A percentile compares a stretch with the other conserved stretches of the same genome.
These are phyloP conservation scores for Myiotriccus ornatus DNA, from an alignment of 2,797 vertebrate species.

Conservation along the genomic window DNA sequence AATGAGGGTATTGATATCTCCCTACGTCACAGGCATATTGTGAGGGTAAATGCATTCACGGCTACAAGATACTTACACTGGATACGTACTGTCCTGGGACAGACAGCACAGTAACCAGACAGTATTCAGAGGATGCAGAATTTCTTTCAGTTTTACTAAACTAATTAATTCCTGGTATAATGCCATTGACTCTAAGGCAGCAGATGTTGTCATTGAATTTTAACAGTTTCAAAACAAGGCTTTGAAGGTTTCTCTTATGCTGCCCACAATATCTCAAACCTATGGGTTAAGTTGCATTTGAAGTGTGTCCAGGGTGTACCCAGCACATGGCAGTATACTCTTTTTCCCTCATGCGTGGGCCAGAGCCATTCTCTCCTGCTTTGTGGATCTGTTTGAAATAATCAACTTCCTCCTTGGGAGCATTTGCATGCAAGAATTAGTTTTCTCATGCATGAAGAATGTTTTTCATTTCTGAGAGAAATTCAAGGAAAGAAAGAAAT, in stretches of 20 bases:
- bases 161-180: neutral
- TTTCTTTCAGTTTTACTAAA: neutral
- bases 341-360: neutral
- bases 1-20: neutral
- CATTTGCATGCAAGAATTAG: slow-evolving; percentile 43
- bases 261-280: neutral
- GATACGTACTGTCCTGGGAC: neutral
- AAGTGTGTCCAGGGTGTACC: neutral
- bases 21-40: neutral
- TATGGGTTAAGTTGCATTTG: neutral
- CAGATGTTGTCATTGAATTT: neutral
- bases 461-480: slow-evolving; percentile 31
- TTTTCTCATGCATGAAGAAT: slow-evolving; percentile 26
- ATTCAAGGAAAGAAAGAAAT: slow-evolving; percentile 35
- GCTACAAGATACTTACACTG: neutral
- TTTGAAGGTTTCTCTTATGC: neutral
- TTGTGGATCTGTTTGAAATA: slow-evolving; percentile 24
- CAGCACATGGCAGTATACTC: neutral
- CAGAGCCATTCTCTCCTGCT: neutral
- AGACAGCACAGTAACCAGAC: neutral
- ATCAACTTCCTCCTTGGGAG: slow-evolving; percentile 16
- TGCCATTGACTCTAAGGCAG: neutral
- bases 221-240: neutral
- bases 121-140: neutral
- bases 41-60: neutral